Conservation (phyloP, 2,888 invertebrate genomes). For the Osedax frankpressi region DNA sequence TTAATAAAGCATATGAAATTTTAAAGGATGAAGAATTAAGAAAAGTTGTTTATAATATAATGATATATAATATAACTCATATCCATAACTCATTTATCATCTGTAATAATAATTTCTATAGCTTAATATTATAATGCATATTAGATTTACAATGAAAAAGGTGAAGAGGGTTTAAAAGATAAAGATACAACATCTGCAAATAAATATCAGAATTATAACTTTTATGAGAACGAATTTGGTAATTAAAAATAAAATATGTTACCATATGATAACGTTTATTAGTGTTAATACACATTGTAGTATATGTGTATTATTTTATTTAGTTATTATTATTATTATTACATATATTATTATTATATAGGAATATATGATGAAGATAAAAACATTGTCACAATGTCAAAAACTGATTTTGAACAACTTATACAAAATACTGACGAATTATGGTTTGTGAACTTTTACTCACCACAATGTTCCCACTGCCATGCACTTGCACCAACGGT, state of each 20-base stretch:
- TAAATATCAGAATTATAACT: not conserved
- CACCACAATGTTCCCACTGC: conserved; percentile 72
- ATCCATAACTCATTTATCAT: not conserved
- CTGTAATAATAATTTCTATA: not conserved
- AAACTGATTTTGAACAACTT: conserved; percentile 54
- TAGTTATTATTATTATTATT: not conserved
- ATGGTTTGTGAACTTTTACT: conserved; percentile 78
- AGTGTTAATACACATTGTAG: too few relatives aligned
- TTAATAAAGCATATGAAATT: conserved; percentile 73
- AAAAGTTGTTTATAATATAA: conserved; percentile 32
- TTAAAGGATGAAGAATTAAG: conserved; percentile 67
- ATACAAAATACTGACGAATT: conserved; percentile 52
- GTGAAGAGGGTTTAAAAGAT: not conserved
- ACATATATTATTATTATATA: conserved; percentile 26
- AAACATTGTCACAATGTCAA: conserved; percentile 63
- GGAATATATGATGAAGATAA: conserved; percentile 70
- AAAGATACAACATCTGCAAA: not conserved
- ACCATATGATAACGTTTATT: too few relatives aligned
- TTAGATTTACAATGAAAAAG: not conserved
- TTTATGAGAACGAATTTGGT: not conserved
- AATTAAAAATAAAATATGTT: not conserved
- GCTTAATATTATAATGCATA: not conserved
- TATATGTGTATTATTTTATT: not conserved
- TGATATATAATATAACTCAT: not conserved
- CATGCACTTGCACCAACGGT: conserved; percentile 63